Percentiles rank a stretch among this genome's conserved stretches.
phyloP scores from a whole-genome alignment of 2,888 invertebrate species.

The Agonopterix alstromeriana region DNA sequence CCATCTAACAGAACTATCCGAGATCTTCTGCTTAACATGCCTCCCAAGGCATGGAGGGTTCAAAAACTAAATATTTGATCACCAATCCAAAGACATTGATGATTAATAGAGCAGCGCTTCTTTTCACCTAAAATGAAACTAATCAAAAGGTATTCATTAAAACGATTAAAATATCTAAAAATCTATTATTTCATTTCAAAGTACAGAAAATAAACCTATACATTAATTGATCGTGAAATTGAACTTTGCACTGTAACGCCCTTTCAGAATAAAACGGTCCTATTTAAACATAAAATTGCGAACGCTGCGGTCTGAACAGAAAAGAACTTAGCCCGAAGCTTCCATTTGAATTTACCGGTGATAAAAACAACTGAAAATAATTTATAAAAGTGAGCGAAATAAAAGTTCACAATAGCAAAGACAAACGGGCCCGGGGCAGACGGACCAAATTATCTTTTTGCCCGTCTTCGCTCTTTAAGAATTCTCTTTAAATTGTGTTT shows the following conservation, averaged over 20 bases:
- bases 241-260: not conserved
- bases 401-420: constrained; percentile 73
- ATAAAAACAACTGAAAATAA: constrained; percentile 70
- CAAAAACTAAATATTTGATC: too few species aligned
- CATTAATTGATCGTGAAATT: too few species aligned
- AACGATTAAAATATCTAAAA: too few species aligned
- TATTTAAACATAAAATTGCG: constrained; percentile 1
- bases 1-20: too few species aligned
- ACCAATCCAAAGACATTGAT: too few species aligned
- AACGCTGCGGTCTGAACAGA: constrained; percentile 3
- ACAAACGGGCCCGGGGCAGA: constrained; percentile 57
- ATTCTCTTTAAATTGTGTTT: constrained; percentile 74
- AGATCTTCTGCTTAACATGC: too few species aligned
- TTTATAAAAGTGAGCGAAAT: constrained; percentile 68
- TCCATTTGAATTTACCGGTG: constrained; percentile 53
- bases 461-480: constrained; percentile 68
- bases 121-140: too few species aligned
- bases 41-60: too few species aligned
- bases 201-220: too few species aligned
- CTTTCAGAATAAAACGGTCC: not conserved
- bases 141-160: too few species aligned
- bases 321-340: constrained; percentile 34
- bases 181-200: too few species aligned
- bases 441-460: constrained; percentile 67
- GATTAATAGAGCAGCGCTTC: too few species aligned